Evolutionary conservation across 2,113 vertebrate species (phyloP).

Genomic region (Cepphus grylle): DNA sequence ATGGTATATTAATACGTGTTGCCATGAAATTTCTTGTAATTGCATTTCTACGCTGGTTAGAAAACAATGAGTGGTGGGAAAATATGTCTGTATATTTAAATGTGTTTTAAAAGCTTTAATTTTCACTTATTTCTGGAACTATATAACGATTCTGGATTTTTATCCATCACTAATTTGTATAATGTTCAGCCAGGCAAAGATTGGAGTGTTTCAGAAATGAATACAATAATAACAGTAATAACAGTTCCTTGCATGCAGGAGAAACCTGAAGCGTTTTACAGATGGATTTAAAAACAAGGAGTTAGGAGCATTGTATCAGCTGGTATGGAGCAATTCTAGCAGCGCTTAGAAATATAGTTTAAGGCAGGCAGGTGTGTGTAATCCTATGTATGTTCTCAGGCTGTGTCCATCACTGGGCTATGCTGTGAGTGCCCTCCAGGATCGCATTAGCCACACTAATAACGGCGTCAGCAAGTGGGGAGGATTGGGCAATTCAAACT

Average conservation of each 20-base stretch:
- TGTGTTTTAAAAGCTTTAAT: neutral
- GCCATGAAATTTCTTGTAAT: neutral
- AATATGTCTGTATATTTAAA: neutral
- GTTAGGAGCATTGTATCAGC: neutral
- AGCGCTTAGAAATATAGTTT: neutral
- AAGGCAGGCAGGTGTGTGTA: too few species aligned
- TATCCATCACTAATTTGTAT: neutral
- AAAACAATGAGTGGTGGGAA: neutral
- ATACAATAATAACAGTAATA: neutral
- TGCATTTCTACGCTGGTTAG: neutral
- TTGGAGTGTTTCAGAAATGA: neutral
- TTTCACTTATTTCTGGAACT: neutral
- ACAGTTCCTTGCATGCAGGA: neutral
- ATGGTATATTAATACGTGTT: neutral
- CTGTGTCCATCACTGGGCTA: neutral
- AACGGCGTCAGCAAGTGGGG: neutral
- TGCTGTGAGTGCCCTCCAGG: too few species aligned
- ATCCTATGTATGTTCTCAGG: accelerated
- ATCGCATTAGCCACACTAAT: accelerated
- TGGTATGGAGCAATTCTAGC: neutral
- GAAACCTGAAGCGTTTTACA: neutral
- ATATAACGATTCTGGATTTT: neutral
- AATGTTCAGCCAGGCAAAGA: neutral
- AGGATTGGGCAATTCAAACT: too few species aligned
- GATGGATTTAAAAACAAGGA: neutral